phyloP scores from a whole-genome alignment of 1,140 invertebrate genomes.

The Drosophila sucinea region DNA sequence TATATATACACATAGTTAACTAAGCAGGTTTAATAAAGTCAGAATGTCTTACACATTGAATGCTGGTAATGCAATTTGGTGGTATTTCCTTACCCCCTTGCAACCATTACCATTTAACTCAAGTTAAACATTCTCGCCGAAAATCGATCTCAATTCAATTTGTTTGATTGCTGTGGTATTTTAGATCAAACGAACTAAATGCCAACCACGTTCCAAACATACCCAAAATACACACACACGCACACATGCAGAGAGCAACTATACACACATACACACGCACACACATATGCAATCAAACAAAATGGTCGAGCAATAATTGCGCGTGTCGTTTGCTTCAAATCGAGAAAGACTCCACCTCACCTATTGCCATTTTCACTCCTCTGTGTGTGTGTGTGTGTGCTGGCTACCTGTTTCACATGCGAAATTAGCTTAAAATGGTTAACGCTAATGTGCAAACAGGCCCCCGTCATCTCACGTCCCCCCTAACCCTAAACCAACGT shows the following conservation, averaged over 20 bases:
- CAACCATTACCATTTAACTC: constrained; percentile 28
- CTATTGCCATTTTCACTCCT: not conserved
- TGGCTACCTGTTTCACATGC: constrained; percentile 75
- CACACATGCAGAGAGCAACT: not conserved
- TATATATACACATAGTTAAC: not conserved
- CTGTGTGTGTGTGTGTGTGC: constrained; percentile 22
- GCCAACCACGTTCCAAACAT: constrained; percentile 59
- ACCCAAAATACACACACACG: constrained; percentile 14
- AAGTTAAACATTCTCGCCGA: constrained; percentile 47
- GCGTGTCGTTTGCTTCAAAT: constrained; percentile 73
- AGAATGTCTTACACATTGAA: not conserved
- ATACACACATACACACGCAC: not conserved
- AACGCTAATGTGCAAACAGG: constrained; percentile 68
- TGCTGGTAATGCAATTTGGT: constrained; percentile 6
- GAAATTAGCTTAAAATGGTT: constrained; percentile 71
- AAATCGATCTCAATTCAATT: constrained; percentile 78
- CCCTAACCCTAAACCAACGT: not conserved
- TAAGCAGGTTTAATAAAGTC: not conserved
- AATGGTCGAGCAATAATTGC: constrained; percentile 78
- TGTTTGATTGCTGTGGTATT: constrained; percentile 65
- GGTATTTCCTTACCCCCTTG: not conserved
- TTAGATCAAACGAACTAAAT: constrained; percentile 75
- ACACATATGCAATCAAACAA: constrained; percentile 55
- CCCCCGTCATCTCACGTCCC: not conserved
- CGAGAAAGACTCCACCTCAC: constrained; percentile 49